phyloP scores from a whole-genome alignment of 2,797 vertebrate genomes.

The Anabacerthia variegaticeps region DNA sequence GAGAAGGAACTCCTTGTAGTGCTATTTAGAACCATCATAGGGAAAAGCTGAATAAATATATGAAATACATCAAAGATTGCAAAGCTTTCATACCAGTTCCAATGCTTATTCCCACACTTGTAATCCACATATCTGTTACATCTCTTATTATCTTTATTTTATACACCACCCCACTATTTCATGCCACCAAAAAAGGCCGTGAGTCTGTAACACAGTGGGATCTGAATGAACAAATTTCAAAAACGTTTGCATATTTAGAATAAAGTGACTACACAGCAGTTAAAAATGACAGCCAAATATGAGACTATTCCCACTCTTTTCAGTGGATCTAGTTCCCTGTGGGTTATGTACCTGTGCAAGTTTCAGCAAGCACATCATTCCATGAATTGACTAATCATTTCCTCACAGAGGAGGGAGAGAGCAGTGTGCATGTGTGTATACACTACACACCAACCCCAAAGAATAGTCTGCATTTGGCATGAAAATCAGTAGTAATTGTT shows the following conservation, averaged over 20 bases:
- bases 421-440: background rate
- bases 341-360: background rate
- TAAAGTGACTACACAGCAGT: background rate
- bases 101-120: background rate
- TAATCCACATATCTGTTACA: background rate
- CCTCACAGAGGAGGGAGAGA: background rate
- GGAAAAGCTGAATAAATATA: background rate
- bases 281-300: background rate
- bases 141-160: background rate
- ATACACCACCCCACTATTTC: background rate
- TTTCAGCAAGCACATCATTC: background rate
- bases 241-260: background rate
- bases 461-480: background rate
- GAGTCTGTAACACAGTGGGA: background rate
- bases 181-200: background rate
- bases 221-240: background rate
- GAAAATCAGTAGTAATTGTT: background rate
- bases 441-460: accelerated
- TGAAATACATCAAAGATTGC: background rate
- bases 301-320: background rate
- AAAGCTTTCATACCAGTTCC: background rate
- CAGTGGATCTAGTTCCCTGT: background rate
- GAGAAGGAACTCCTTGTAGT: background rate
- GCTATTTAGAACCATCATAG: background rate
- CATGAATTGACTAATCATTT: background rate